Base-by-base conservation (phyloP, 1,140 invertebrate genomes). In the Rhynchophorus ferrugineus region DNA sequence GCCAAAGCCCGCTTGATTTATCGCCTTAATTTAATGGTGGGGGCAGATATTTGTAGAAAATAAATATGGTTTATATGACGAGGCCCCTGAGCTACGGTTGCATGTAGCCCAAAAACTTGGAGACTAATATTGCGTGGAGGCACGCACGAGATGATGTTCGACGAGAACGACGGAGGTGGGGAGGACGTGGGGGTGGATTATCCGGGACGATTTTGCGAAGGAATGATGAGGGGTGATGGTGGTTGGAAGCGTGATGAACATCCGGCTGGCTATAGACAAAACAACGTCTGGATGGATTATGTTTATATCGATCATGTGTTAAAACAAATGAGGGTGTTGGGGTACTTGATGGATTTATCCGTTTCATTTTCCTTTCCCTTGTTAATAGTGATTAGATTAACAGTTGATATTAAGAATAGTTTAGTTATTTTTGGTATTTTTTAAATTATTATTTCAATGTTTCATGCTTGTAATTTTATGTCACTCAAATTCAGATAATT, bases 31-130 rank as follows among this genome's bases (percentile, higher is more conserved):
- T 54, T 54, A 54, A 54, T 54, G 51, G 50, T 38, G 38, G 51
- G 24, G 38, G 44, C 44, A 54, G 51, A 54, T 54, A 54, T 54
- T 54, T 54, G 44, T 54, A 54, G 51, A 54, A 47, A 54, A 54
- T 54, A 54, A 54, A 54, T 54, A 54, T 54, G 47, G 44, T 47
- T 46, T 54, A 54, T 44, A 33, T 42, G 44, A 22, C 13, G 44
- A 46, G 24, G 24, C n/a, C n/a, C n/a, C n/a, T n/a, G 45, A 46
- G 45, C 34, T 43, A 43, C 44, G 37, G 49, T 45, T 45, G 43
- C 42, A 52, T 37, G 14, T 45, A 52, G 35, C 49, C 43, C 24
- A 54, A 54, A 44, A 37, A 42, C n/a, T n/a, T n/a, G 39, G 24
- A 44, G 24, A 29, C 24, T 5, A 11, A 29, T 29, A 29, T 29